Base-by-base conservation (phyloP, 2,888 invertebrate species). In the Balanococcus diminutus region DNA sequence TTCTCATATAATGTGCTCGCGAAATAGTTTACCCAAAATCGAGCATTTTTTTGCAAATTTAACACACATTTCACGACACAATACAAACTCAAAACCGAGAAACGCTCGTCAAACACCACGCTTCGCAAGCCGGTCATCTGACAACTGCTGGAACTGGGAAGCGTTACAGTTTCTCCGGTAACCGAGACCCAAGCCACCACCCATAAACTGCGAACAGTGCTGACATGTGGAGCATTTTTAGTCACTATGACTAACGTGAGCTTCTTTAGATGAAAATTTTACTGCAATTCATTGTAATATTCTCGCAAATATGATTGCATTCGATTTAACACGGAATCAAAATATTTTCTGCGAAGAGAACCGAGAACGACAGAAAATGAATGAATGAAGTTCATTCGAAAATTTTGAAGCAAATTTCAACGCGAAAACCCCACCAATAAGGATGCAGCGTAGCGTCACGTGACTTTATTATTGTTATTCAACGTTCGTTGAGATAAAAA, bases 1-100 rank as follows among this genome's bases (percentile, higher is more conserved):
- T 8, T 0, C 36, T 79, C 25, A n/a, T 2, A 4, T 8, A 36
- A 36, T 19, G 36, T 36, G n/a, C 6, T 36, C 19, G 75, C 19
- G 31, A 36, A 19, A 8, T 9, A 79, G 75, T 79, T 79, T 67
- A 79, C n/a, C 28, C 75, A 9, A 56, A 32, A 28, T 36, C 75
- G 75, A 79, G 36, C 32, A 79, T 36, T 79, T 79, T 79, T 79
- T 79, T 79, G 75, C 75, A 79, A 79, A 79, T 32, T 79, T 36
- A n/a, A 79, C 36, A 79, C 75, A 79, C 75, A 79, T 79, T 79
- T 79, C 75, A 79, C 75, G 75, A 79, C 36, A 79, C n/a, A 36
- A 79, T 8, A 36, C 19, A 32, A 6, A 67, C 16, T 25, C 32
- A 6, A 36, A 36, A 1, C 5, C 56, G 56, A 67, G 28, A n/a